Percentiles rank a stretch among this genome's conserved stretches.
Conservation (phyloP, 2,888 invertebrate species). For the Griposia aprilina region DNA sequence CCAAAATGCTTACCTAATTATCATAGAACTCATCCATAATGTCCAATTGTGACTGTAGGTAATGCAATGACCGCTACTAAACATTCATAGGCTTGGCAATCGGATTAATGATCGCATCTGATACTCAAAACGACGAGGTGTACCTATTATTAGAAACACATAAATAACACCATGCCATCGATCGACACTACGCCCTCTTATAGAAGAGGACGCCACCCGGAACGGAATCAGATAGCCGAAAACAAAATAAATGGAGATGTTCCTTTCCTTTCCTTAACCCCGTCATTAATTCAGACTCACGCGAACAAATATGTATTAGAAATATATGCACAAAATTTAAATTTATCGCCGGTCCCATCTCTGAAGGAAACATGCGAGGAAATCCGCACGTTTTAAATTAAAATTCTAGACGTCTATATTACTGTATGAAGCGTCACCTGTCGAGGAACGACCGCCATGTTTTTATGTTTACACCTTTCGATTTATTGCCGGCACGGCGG, state of each 20-base stretch:
- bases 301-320: slow-evolving; percentile 29
- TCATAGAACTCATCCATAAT: background rate
- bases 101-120: slow-evolving; percentile 29
- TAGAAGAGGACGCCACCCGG: slow-evolving; percentile 13
- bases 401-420: slow-evolving; percentile 51
- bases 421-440: slow-evolving; percentile 34
- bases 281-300: slow-evolving; percentile 41
- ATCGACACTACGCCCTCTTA: slow-evolving; percentile 35
- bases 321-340: slow-evolving; percentile 45
- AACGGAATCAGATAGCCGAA: slow-evolving; percentile 14
- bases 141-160: slow-evolving; percentile 48
- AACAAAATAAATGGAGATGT: slow-evolving; percentile 35
- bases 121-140: slow-evolving; percentile 12
- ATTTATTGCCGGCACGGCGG: slow-evolving; percentile 31
- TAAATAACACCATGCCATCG: slow-evolving; percentile 42
- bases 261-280: slow-evolving; percentile 18
- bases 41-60: background rate
- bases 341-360: slow-evolving; percentile 30
- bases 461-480: slow-evolving; percentile 24
- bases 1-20: slow-evolving; percentile 10
- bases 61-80: slow-evolving; percentile 28
- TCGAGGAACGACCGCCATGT: background rate
- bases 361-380: slow-evolving; percentile 35
- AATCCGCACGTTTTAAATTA: slow-evolving; percentile 47
- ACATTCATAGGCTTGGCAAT: slow-evolving; percentile 45